These are phyloP conservation scores for Lamellibrachia columna DNA, from an alignment of 2,888 invertebrate genomes.

Conservation along the genomic window DNA sequence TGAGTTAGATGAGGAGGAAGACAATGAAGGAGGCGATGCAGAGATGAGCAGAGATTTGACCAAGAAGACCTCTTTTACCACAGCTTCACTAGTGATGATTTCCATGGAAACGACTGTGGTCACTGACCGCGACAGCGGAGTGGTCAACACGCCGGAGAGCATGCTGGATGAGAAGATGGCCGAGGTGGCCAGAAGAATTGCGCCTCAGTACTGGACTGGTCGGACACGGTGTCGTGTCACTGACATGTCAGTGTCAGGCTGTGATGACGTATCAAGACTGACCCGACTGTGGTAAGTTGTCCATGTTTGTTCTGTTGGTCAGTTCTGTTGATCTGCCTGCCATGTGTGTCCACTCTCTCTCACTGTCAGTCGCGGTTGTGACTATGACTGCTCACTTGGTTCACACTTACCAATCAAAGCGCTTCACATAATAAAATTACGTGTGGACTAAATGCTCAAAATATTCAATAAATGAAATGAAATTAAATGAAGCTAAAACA, in stretches of 20 bases:
- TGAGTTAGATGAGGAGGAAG: neutral
- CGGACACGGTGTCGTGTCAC: neutral
- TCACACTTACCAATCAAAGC: no score
- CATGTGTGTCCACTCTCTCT: neutral
- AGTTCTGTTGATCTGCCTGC: neutral
- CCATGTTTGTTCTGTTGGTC: neutral
- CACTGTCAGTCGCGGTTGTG: neutral
- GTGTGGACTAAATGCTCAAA: no score
- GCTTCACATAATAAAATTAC: no score
- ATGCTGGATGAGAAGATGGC: neutral
- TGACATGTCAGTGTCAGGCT: neutral
- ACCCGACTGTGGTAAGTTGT: neutral
- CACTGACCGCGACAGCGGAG: neutral
- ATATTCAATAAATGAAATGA: no score
- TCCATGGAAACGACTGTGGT: constrained; percentile 5
- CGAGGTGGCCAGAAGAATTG: neutral
- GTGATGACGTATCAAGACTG: constrained; percentile 13
- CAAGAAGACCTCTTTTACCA: neutral
- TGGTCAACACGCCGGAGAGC: neutral
- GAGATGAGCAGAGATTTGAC: neutral
- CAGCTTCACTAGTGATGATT: neutral
- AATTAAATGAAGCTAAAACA: no score
- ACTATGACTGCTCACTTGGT: no score
- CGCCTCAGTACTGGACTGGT: neutral
- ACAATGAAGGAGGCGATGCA: neutral